These are phyloP conservation scores for Salvelinus fontinalis DNA, from an alignment of 2,113 vertebrate genomes.

Conservation along the genomic window DNA sequence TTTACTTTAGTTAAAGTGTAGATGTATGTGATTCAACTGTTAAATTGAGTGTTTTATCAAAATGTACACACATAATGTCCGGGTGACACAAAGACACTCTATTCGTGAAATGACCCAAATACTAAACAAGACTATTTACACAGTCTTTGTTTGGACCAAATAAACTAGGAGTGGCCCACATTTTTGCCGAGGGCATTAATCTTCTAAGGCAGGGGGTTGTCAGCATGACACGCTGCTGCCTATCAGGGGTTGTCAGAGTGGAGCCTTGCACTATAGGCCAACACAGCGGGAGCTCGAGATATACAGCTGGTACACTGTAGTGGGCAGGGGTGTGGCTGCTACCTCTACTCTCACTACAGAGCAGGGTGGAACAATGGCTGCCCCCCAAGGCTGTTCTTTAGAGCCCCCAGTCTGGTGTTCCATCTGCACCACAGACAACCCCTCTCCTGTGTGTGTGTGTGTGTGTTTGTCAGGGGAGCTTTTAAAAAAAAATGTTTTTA, in stretches of 20 bases:
- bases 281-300: slow-evolving; percentile 48
- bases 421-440: slow-evolving; percentile 40
- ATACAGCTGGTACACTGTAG: slow-evolving; percentile 36
- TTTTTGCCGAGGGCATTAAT: neutral
- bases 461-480: neutral
- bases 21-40: too few relatives aligned
- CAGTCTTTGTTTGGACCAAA: neutral
- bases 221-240: slow-evolving; percentile 24
- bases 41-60: too few relatives aligned
- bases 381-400: neutral
- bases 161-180: neutral
- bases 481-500: neutral
- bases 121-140: neutral
- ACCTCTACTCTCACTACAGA: slow-evolving; percentile 34
- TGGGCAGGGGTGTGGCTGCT: slow-evolving; percentile 54
- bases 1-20: too few relatives aligned
- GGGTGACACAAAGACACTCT: too few relatives aligned
- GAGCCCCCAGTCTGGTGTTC: slow-evolving; percentile 32
- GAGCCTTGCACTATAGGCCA: slow-evolving; percentile 12
- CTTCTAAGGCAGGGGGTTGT: slow-evolving; percentile 26
- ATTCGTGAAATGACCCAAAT: neutral
- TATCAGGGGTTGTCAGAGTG: slow-evolving; percentile 50
- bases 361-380: slow-evolving; percentile 33
- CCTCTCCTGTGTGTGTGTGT: too few relatives aligned
- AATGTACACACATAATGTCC: too few relatives aligned